Percentiles rank a stretch among this genome's conserved stretches.
phyloP scores from a whole-genome alignment of 2,113 vertebrate species.

The Zapus hudsonius region DNA sequence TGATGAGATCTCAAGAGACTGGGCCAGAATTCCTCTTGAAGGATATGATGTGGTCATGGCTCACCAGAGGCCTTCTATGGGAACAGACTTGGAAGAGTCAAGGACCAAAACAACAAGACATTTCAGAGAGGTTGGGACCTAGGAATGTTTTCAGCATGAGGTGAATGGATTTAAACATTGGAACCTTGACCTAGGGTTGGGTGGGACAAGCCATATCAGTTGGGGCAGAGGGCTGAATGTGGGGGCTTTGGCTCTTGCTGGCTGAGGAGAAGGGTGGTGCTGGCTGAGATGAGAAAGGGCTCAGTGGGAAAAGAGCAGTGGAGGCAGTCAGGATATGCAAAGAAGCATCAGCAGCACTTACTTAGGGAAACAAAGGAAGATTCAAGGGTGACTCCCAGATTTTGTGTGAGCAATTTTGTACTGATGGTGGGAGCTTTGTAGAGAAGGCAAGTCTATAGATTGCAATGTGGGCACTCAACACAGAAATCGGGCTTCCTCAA shows the following conservation, averaged over 20 bases:
- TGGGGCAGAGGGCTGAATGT: accelerated
- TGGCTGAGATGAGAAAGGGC: neutral
- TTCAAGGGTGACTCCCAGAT: neutral
- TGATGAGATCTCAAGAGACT: neutral
- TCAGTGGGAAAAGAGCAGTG: neutral
- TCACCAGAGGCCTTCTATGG: neutral
- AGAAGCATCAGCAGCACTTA: neutral
- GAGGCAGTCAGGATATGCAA: neutral
- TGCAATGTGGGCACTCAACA: too few relatives aligned
- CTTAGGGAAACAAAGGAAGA: neutral
- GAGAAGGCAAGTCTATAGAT: neutral
- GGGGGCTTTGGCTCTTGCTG: neutral
- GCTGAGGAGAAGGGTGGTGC: neutral
- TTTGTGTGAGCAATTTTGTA: neutral
- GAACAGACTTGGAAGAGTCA: neutral
- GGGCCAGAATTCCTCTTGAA: neutral
- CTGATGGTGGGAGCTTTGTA: neutral
- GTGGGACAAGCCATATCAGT: too few relatives aligned
- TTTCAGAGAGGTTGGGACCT: accelerated
- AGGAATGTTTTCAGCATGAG: neutral
- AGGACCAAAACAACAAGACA: neutral
- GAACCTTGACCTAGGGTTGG: neutral
- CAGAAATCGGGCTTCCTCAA: neutral
- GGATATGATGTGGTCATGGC: accelerated
- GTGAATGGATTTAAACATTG: accelerated